phyloP scores from a whole-genome alignment of 2,797 vertebrate genomes.

The Silurus lanzhouensis region DNA sequence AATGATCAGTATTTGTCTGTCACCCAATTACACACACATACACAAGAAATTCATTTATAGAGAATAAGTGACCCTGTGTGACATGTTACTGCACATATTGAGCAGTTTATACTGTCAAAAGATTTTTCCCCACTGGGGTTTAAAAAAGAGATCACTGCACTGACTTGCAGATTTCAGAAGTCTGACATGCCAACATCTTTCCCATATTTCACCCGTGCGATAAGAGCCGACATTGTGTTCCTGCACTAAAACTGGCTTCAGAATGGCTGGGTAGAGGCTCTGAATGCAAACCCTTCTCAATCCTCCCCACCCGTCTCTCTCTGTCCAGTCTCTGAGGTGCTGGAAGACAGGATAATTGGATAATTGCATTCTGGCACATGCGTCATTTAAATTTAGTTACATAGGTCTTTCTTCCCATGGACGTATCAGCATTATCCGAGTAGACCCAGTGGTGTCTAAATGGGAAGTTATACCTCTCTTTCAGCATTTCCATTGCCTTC shows the following conservation, averaged over 20 bases:
- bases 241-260: slow-evolving; percentile 44
- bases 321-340: slow-evolving; percentile 68
- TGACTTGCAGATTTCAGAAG: background rate
- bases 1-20: background rate
- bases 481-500: slow-evolving; percentile 55
- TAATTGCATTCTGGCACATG: slow-evolving; percentile 78
- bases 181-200: background rate
- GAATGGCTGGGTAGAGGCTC: slow-evolving; percentile 56
- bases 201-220: background rate
- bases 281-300: slow-evolving; percentile 69
- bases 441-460: slow-evolving; percentile 45
- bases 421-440: slow-evolving; percentile 71
- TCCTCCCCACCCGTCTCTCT: slow-evolving; percentile 36
- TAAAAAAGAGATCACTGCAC: background rate
- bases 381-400: slow-evolving; percentile 74
- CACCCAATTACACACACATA: background rate
- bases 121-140: background rate
- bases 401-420: slow-evolving; percentile 64
- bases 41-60: background rate
- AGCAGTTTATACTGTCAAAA: background rate
- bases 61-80: background rate
- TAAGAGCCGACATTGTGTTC: background rate
- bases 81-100: background rate
- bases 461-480: slow-evolving; percentile 66
- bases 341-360: slow-evolving; percentile 78